Conservation (phyloP, 1,140 invertebrate species). For the Cotesia vestalis region DNA sequence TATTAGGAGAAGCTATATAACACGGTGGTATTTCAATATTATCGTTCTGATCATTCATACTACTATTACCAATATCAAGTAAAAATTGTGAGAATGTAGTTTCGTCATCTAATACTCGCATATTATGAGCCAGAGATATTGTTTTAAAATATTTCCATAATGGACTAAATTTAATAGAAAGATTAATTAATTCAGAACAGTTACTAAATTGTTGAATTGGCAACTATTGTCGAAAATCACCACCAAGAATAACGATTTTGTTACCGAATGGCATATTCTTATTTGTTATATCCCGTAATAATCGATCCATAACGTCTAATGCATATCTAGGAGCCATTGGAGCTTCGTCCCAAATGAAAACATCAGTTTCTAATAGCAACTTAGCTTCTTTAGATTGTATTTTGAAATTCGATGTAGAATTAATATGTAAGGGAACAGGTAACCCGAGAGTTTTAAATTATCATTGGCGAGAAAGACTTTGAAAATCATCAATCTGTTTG, state of each 20-base stretch:
- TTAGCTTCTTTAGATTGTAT: background rate
- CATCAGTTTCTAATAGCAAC: background rate
- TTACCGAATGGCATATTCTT: background rate
- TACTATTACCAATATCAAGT: background rate
- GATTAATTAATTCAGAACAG: background rate
- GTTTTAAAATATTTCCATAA: background rate
- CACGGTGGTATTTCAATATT: background rate
- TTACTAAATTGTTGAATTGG: no score
- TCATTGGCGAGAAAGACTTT: no score
- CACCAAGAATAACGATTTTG: conserved; percentile 3
- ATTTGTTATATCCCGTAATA: background rate
- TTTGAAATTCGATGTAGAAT: background rate
- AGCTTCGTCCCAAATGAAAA: conserved; percentile 8
- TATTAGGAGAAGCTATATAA: background rate
- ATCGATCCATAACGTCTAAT: background rate
- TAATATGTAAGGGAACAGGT: background rate
- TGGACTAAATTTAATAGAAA: background rate
- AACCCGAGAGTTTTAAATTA: background rate
- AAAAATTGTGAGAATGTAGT: background rate
- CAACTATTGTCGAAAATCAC: background rate
- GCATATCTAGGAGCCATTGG: background rate
- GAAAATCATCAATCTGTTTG: no score
- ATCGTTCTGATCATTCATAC: background rate
- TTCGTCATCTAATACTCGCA: background rate
- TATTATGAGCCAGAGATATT: no score